Evolutionary conservation across 2,888 invertebrate species (phyloP), one percentile per base, ranked within the genome.

Genomic region (Electrophaes corylata): DNA sequence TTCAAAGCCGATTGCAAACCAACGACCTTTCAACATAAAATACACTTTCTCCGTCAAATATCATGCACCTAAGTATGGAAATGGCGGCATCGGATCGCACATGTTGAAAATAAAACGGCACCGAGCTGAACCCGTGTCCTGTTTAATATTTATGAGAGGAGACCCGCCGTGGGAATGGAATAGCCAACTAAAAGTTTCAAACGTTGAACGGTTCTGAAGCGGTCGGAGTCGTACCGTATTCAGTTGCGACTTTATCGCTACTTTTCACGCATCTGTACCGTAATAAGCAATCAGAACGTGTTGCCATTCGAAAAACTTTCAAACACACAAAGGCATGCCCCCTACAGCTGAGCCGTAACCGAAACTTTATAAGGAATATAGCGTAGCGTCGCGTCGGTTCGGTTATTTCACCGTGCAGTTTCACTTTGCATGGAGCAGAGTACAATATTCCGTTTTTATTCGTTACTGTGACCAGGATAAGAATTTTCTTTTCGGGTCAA

Each of bases 101-200:
- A 78, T 71, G 75, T 77, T 69, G 64, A 62, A 76, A 79, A 81
- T 78, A 79, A 81, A 78, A 78, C 68, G 68, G 72, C 69, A 51
- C 67, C 51, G 67, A 71, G 71, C 65, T 70, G 69, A 72, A 76
- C 75, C 70, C 73, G 68, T 72, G 73, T 76, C 62, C 73, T 75
- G 73, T 78, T 82, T 75, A 79, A 81, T 82, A 82, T 82, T 81
- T 81, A 81, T 81, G 82, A 81, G 73, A 56, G 68, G 60, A 57
- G 67, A 66, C 43, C 59, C 65, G 60, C 66, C 61, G 60, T 56
- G 65, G 64, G 70, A 60, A 66, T 70, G 74, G 75, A 79, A 81
- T 80, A 70, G 75, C 71, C 72, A 72, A 70, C 70, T 72, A 71
- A 77, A 81, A 81, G 69, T 81, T 81, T 71, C 70, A 73, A 67